Base-by-base conservation (phyloP, 2,797 vertebrate species). In the Hozukius guyotensis region DNA sequence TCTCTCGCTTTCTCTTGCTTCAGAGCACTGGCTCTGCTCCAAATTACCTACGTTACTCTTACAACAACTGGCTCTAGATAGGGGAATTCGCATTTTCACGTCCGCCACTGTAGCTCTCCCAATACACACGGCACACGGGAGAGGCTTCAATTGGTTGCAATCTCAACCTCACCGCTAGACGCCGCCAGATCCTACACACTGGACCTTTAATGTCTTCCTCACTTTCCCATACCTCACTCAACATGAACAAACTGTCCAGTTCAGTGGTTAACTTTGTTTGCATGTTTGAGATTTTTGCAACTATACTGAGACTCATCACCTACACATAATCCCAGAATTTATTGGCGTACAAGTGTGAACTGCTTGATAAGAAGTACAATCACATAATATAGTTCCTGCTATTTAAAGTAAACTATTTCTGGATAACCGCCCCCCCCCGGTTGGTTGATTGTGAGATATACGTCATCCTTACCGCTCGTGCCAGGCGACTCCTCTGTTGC, bases 401-500 rank as follows among this genome's bases (percentile, higher is more conserved):
- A 42, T 42, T 42, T 55, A 59, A 42, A 38, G 22, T 22, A 7
- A 64, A 56, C 14, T 0, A 5, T 42, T 42, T 14, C 38, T 42
- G 13, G 38, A 38, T 38, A 42, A 42, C 13, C 56, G 3, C 18
- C 29, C 16, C n/a, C 4, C 5, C 2, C 20, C 55, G 18, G 75
- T n/a, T 68, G 27, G 14, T 22, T 77, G 27, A 49, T 34, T 52
- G 6, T 49, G 20, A 69, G 60, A 59, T 10, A 5, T 24, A 24
- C 4, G n/a, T 52, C 2, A 10, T 77, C 13, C 96, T 96, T 95
- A 99, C 98, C 94, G 96, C 94, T 89, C 96, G 89, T 64, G 96
- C 95, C 85, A 97, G 95, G 20, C 96, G 95, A 88, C 97, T 97
- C 89, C 97, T 97, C 89, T 96, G 96, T 61, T 97, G 96, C 6